Conservation (phyloP, 2,797 vertebrate species). For the Schizothorax lantsangensis region DNA sequence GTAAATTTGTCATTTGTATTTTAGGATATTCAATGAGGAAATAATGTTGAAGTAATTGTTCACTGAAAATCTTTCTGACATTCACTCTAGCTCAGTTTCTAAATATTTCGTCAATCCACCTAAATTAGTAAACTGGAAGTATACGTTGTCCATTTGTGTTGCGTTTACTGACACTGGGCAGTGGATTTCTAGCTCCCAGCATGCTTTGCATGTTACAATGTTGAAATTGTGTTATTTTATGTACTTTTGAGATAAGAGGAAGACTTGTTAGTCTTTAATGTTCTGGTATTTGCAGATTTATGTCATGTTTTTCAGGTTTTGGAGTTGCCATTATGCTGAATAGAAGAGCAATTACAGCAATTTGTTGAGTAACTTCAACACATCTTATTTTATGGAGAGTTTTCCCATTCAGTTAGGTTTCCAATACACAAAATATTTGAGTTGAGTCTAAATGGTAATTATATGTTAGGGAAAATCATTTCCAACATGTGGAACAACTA, state of each 20-base stretch:
- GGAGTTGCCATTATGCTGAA: background rate
- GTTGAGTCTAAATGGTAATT: too few species aligned
- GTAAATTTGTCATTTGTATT: background rate
- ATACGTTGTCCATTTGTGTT: background rate
- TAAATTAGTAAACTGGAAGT: background rate
- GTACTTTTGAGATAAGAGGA: too few species aligned
- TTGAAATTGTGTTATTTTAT: background rate
- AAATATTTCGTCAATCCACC: background rate
- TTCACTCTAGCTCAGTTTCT: background rate
- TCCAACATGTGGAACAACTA: too few species aligned
- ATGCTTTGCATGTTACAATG: background rate
- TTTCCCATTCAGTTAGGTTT: too few species aligned
- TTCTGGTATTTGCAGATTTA: background rate
- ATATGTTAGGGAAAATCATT: too few species aligned
- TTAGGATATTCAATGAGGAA: background rate
- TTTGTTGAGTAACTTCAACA: background rate
- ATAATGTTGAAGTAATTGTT: background rate
- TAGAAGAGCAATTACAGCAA: background rate
- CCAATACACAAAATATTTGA: too few species aligned
- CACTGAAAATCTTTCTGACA: background rate
- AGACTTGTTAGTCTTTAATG: background rate
- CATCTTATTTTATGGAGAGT: too few species aligned
- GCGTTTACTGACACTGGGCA: background rate
- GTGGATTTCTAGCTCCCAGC: background rate
- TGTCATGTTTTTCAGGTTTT: background rate